These are phyloP conservation scores for Netelia inedita DNA, from an alignment of 2,888 invertebrate genomes.

Conservation along the genomic window DNA sequence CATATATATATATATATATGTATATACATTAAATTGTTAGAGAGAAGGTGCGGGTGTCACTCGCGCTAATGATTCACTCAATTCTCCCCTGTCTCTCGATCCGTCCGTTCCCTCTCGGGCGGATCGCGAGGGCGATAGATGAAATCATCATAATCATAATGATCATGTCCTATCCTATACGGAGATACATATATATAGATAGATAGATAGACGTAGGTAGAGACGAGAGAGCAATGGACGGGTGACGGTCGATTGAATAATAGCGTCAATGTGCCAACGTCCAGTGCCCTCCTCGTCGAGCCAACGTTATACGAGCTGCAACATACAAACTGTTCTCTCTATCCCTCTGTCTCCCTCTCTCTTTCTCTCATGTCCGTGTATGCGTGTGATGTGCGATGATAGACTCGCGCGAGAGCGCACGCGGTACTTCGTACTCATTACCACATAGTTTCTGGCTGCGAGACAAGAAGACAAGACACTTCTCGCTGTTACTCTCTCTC, in stretches of 20 bases:
- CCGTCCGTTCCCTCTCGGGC: conserved; percentile 43
- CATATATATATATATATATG: neutral
- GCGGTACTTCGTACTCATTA: conserved; percentile 67
- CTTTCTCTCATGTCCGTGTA: neutral
- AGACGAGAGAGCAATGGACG: conserved; percentile 63
- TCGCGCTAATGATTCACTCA: conserved; percentile 68
- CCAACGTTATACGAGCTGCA: conserved; percentile 35
- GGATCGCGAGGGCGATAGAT: conserved; percentile 63
- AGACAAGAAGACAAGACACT: conserved; percentile 62
- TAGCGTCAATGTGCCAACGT: conserved; percentile 72
- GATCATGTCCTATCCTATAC: conserved; percentile 3
- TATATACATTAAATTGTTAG: neutral
- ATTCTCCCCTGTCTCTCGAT: conserved; percentile 28
- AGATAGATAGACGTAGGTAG: conserved; percentile 22
- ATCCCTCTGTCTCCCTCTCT: conserved; percentile 2
- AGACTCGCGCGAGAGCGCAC: conserved; percentile 21
- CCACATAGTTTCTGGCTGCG: conserved; percentile 70
- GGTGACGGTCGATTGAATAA: conserved; percentile 69
- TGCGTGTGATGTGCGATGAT: conserved; percentile 41
- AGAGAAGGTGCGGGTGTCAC: conserved; percentile 30
- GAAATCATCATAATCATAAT: conserved; percentile 60
- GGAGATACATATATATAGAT: neutral
- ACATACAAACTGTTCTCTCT: neutral
- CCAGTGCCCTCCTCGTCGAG: conserved; percentile 61
- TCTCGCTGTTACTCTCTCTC: conserved; percentile 3